Evolutionary conservation across 2,797 vertebrate genomes (phyloP), one percentile per base, ranked within the genome.

Genomic region (Malurus leucopterus): DNA sequence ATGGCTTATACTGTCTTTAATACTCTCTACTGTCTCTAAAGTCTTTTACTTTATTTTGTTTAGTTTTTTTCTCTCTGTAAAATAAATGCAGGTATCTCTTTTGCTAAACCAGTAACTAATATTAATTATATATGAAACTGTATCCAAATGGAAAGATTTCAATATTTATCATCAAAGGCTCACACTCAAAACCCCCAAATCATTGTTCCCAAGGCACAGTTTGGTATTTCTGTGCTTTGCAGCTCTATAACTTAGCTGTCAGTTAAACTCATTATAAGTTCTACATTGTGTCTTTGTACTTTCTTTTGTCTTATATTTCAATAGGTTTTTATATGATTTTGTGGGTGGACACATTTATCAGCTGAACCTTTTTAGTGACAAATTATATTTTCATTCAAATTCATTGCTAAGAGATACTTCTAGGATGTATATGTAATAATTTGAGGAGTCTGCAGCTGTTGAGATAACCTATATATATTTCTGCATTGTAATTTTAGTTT

Each of bases 141-240:
- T n/a, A 68, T 41, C 26, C 17, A 63, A 63, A 61, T 32, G 24
- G 8, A 58, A 58, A 70, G 2, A 27, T 54, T 24, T 80, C 47
- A 46, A 13, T 41, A n/a, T 73, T 76, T 73, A 5, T 27, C 36
- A 6, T 22, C 86, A 46, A 41, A 73, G 15, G 5, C 20, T 36
- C 15, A 62, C 20, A 49, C 4, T 44, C 4, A n/a, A 46, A 47
- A 2, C 0, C 0, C 6, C 8, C 4, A 74, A 71, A 46, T 9
- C 9, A 9, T 12, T 61, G 11, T 24, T 87, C 19, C 23, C 21
- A 82, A 55, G 34, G 50, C n/a, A 57, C 16, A 17, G 12, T 76
- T 69, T 62, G 22, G 8, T 55, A 47, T 47, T 74, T 43, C 32
- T 78, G 36, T 46, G 8, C 8, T 78, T 64, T 64, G 13, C 12